Percentiles rank a stretch among this genome's conserved stretches.
Conservation (phyloP, 2,797 vertebrate species). For the Syndactyla subalaris region DNA sequence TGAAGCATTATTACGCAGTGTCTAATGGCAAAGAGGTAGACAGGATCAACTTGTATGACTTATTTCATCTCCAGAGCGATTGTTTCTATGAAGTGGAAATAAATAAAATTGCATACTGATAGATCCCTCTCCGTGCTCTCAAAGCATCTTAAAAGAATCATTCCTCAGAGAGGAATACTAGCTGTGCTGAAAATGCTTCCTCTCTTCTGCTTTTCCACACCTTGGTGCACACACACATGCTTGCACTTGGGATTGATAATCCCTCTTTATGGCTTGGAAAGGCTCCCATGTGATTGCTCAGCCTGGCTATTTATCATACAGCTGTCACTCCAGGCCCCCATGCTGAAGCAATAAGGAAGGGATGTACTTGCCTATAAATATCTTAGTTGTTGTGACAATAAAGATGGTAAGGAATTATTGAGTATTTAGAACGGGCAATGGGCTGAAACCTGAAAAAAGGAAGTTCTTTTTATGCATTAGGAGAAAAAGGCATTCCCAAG, state of each 20-base stretch:
- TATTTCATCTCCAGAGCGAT: background rate
- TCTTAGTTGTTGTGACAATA: background rate
- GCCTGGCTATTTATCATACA: background rate
- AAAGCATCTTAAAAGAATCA: background rate
- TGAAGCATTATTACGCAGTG: background rate
- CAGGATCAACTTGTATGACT: background rate
- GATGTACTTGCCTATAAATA: background rate
- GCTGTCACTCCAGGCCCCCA: background rate
- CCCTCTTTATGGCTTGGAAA: background rate
- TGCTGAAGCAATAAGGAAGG: background rate
- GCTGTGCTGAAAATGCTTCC: background rate
- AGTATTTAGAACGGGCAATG: background rate
- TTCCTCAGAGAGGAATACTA: background rate
- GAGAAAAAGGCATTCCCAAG: background rate
- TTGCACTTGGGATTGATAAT: background rate
- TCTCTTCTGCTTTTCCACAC: background rate
- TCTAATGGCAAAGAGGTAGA: background rate
- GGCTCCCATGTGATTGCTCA: background rate
- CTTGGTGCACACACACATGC: background rate
- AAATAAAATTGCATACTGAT: background rate
- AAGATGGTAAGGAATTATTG: background rate
- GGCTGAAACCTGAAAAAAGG: slow-evolving; percentile 2
- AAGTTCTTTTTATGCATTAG: background rate
- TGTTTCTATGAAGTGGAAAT: background rate
- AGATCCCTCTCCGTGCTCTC: background rate